A percentile compares a stretch with the other conserved stretches of the same genome.
Evolutionary conservation across 2,797 vertebrate genomes (phyloP).

Genomic region (Sciurus vulgaris): DNA sequence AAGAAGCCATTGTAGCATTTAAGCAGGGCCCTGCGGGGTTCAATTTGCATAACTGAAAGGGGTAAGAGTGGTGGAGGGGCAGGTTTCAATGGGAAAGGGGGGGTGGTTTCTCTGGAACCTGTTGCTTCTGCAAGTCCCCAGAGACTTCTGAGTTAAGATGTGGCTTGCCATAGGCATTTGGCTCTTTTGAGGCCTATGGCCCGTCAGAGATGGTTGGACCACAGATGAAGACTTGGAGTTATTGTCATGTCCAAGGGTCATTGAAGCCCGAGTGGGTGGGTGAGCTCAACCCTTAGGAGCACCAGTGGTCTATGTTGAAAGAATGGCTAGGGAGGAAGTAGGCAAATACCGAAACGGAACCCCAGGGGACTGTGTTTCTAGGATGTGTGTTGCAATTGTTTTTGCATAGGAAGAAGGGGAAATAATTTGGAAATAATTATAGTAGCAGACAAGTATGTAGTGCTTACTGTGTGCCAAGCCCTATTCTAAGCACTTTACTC

Average conservation of each 20-base stretch:
- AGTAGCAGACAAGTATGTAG: slow-evolving; percentile 25
- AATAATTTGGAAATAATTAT: slow-evolving; percentile 49
- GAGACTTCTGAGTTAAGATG: not conserved
- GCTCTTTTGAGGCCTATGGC: not conserved
- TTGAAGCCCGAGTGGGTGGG: not conserved
- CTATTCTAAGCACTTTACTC: slow-evolving; percentile 34
- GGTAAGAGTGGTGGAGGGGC: not conserved
- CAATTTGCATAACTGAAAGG: not conserved
- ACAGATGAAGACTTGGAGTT: slow-evolving; percentile 31
- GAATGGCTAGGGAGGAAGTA: not conserved
- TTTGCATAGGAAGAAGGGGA: slow-evolving; percentile 34
- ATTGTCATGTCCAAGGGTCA: not conserved
- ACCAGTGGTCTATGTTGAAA: not conserved
- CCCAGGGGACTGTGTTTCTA: not conserved
- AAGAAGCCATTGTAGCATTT: not conserved
- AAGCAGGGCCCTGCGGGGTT: not conserved
- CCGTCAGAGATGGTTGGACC: not conserved
- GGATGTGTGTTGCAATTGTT: slow-evolving; percentile 16
- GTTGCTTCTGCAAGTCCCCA: not conserved
- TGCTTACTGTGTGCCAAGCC: slow-evolving; percentile 46
- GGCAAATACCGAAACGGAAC: not conserved
- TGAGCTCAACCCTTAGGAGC: not conserved
- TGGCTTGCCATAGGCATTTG: not conserved
- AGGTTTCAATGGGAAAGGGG: not conserved
- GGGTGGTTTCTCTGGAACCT: not conserved